phyloP scores from a whole-genome alignment of 2,888 invertebrate species.

The Rhopalosiphum nymphaeae region DNA sequence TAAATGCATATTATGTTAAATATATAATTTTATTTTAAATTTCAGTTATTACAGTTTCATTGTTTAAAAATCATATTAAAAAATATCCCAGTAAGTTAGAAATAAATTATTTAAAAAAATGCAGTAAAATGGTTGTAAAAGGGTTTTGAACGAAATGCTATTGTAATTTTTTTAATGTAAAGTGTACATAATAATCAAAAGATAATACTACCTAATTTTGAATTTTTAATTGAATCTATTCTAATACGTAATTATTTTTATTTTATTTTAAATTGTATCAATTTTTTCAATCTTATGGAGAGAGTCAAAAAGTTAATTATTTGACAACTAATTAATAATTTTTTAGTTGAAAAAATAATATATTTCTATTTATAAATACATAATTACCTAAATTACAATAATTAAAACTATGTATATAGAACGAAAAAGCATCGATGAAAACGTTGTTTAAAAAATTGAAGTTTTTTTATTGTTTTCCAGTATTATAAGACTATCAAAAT shows the following conservation, averaged over 20 bases:
- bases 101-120: background rate
- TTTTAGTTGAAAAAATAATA: background rate
- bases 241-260: background rate
- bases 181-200: background rate
- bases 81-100: background rate
- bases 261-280: background rate
- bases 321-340: background rate
- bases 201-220: background rate
- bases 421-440: too few species aligned
- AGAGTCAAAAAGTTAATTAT: background rate
- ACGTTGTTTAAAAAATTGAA: too few species aligned
- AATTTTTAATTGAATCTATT: background rate
- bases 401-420: background rate
- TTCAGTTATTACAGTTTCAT: background rate
- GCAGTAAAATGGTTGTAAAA: background rate
- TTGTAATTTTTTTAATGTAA: background rate
- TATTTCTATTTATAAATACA: background rate
- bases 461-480: background rate
- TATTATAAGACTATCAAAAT: conserved; percentile 22
- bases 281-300: background rate
- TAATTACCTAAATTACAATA: background rate
- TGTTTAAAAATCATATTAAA: background rate
- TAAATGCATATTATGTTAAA: background rate
- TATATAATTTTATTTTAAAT: background rate
- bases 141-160: background rate